Evolutionary conservation across 2,113 vertebrate genomes (phyloP), one percentile per base, ranked within the genome.

Genomic region (Arizona elegans): DNA sequence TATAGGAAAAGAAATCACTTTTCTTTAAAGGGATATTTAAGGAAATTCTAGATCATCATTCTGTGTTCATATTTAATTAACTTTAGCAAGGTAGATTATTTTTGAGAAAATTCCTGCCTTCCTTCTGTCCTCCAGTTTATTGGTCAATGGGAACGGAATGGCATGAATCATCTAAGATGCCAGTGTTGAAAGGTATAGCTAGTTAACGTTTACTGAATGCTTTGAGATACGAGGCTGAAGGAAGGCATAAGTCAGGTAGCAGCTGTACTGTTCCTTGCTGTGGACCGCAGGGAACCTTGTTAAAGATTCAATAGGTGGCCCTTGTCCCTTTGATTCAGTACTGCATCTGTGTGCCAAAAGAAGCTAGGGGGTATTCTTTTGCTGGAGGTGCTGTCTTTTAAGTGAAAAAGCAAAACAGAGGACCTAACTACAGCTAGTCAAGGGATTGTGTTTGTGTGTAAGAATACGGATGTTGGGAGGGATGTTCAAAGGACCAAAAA

Each of bases 291-390:
- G 86, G 89, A 88, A 88, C 90, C 89, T 91, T 93, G 93, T 91
- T 88, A 93, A 93, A 88, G 90, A 91, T 93, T 93, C 93, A 93
- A 88, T 91, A 91, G 90, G 90, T 93, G 93, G 85, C 90, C 90
- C 90, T 88, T 93, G 90, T 93, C 90, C 90, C 90, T 91, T 93
- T 91, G 90, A 93, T 93, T 93, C 90, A 85, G 86, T 62, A 91
- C 59, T 88, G 90, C 52, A 53, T 89, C 86, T 43, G 33, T 89
- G 87, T 93, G 90, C 86, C 65, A 93, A 91, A 88, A 91, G 86
- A 65, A 85, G 65, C 43, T 89, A 59, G 90, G 86, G 54, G 59
- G 90, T 93, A 89, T 59, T 93, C 86, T 91, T 70, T 91, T 88
- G 54, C 90, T 93, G 65, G 90, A 93, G 90, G 90, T 90, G 59